These are phyloP conservation scores for Odocoileus hemionus DNA, from an alignment of 2,113 vertebrate genomes.

Conservation along the genomic window DNA sequence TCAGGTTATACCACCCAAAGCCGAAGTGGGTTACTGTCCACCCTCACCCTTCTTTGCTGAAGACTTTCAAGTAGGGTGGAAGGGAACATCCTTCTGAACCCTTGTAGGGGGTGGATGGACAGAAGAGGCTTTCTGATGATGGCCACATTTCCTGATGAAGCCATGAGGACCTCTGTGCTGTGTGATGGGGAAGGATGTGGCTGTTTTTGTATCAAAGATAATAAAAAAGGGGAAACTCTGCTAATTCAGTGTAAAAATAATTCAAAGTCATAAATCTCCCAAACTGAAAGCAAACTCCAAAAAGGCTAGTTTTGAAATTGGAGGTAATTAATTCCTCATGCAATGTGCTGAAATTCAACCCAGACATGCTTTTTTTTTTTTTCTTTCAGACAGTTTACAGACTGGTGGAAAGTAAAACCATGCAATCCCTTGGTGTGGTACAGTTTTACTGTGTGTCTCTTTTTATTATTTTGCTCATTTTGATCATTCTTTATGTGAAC, in stretches of 20 bases:
- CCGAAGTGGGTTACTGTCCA: background rate
- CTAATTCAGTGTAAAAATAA: constrained; percentile 26
- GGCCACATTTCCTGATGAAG: background rate
- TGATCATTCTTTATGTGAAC: constrained; percentile 40
- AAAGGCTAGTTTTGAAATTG: constrained; percentile 54
- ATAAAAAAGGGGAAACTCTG: background rate
- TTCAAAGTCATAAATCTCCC: constrained; percentile 31
- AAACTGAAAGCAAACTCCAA: constrained; percentile 45
- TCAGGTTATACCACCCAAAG: background rate
- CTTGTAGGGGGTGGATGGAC: background rate
- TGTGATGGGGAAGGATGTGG: background rate
- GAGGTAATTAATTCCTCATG: constrained; percentile 69
- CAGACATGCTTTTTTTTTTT: constrained; percentile 8
- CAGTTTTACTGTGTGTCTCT: constrained; percentile 40
- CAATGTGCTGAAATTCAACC: constrained; percentile 49
- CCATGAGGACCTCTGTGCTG: background rate
- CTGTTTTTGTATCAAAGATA: background rate
- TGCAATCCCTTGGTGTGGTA: constrained; percentile 17
- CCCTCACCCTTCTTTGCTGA: background rate
- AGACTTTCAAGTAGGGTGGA: background rate
- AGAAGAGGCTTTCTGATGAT: background rate
- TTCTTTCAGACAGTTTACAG: constrained; percentile 56
- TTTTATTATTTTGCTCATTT: constrained; percentile 55
- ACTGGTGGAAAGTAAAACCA: constrained; percentile 41
- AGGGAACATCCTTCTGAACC: background rate